phyloP scores from a whole-genome alignment of 2,113 vertebrate genomes.

The Ailuropoda melanoleuca region DNA sequence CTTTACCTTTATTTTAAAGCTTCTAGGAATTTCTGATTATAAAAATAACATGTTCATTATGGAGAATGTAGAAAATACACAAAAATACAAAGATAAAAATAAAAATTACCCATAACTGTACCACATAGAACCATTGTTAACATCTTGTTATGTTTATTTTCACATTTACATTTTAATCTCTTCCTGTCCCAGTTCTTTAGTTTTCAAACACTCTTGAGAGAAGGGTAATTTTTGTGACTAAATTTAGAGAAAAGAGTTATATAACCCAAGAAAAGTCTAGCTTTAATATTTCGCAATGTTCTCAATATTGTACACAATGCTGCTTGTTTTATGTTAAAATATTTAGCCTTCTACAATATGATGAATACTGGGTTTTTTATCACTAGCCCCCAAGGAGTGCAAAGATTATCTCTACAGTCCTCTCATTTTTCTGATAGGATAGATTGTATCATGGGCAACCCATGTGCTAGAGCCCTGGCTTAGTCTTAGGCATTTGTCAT shows the following conservation, averaged over 20 bases:
- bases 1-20: slow-evolving; percentile 42
- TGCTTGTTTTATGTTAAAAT: slow-evolving; percentile 35
- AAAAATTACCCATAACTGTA: background rate
- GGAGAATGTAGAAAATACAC: slow-evolving; percentile 22
- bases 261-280: slow-evolving; percentile 33
- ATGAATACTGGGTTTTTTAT: background rate
- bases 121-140: background rate
- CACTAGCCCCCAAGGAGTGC: background rate
- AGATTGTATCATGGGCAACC: background rate
- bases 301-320: slow-evolving; percentile 9
- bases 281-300: slow-evolving; percentile 32
- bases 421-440: background rate
- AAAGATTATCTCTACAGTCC: background rate
- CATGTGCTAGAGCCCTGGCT: background rate
- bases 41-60: background rate
- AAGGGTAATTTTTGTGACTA: background rate
- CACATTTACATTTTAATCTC: slow-evolving; percentile 47
- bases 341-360: background rate
- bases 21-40: background rate
- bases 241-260: background rate
- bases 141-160: slow-evolving; percentile 17
- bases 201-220: background rate
- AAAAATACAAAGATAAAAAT: slow-evolving; percentile 34
- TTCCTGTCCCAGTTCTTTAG: background rate
- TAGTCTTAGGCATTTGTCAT: background rate